Conservation (phyloP, 2,113 vertebrate genomes). For the Cyanoliseus patagonus region DNA sequence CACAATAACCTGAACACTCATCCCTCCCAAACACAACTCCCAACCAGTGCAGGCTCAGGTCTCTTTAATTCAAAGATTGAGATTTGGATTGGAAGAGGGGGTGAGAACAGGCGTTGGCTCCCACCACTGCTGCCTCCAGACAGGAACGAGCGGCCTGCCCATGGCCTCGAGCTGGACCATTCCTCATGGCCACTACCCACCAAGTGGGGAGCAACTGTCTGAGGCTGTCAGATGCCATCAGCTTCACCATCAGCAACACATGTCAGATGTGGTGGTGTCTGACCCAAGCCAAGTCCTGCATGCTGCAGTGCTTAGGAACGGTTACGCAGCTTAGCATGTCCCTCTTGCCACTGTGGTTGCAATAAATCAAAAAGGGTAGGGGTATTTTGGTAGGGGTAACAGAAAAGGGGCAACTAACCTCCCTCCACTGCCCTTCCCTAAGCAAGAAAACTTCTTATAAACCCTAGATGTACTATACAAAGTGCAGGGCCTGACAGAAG, state of each 20-base stretch:
- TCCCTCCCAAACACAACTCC: background rate
- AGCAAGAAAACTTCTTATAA: background rate
- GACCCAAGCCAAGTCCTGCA: background rate
- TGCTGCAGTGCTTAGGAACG: fast-evolving
- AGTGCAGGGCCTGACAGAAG: background rate
- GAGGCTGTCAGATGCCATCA: fast-evolving
- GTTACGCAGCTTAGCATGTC: background rate
- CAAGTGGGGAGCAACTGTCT: fast-evolving
- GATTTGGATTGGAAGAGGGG: background rate
- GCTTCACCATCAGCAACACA: fast-evolving
- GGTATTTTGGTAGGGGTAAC: background rate
- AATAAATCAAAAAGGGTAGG: fast-evolving
- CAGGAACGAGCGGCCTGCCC: fast-evolving
- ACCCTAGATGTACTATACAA: background rate
- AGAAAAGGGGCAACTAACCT: background rate
- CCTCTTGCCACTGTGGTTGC: background rate
- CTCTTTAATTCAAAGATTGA: background rate
- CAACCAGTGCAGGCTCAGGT: background rate
- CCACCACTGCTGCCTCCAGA: background rate
- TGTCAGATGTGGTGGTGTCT: fast-evolving
- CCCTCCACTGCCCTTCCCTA: background rate
- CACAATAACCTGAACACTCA: background rate
- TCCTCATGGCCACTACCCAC: background rate
- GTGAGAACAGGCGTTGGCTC: background rate
- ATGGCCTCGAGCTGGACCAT: fast-evolving